Evolutionary conservation across 1,140 invertebrate genomes (phyloP), one percentile per base, ranked within the genome.

Genomic region (Macrotrachela quadricornifera): DNA sequence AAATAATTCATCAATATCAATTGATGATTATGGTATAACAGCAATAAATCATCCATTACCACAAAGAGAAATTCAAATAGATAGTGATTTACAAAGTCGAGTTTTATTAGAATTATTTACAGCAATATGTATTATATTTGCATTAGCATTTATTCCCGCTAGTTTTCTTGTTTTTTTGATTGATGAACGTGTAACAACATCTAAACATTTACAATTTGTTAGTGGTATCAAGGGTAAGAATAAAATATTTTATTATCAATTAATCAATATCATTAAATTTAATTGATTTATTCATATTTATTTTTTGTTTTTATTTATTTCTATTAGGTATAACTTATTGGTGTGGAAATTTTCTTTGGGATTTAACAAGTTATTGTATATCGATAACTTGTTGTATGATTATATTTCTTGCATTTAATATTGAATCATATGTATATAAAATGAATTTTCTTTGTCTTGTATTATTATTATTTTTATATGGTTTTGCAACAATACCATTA

Each of bases 151-250:
- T 58, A 76, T 84, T 1, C 78, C 79, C 1, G 75, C 81, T 1
- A 80, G 80, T 57, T 79, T 81, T 59, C 73, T 82, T 1, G 64
- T 84, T 1, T 82, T 82, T 60, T 75, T 79, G 2, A 75, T 79
- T 50, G 75, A 79, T 60, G 79, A 80, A 60, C 60, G 75, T 45
- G 64, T 69, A 0, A 71, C 68, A 54, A 73, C 75, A 60, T 73
- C 74, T 16, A 80, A 80, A 60, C 79, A 80, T 56, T 64, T 80
- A 13, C 79, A 81, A 65, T 73, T 80, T 62, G 80, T 85, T 17
- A 81, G 80, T 44, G 83, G 83, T 4, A 70, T 79, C 2, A 74
- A 74, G 56, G 21, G 21, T 30, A 30, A 30, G n/a, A n/a, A n/a
- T n/a, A n/a, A n/a, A n/a, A n/a, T n/a, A n/a, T n/a, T n/a, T n/a